Evolutionary conservation across 2,888 invertebrate genomes (phyloP), one percentile per base, ranked within the genome.

Genomic region (Lepidocyrtoides sp.): DNA sequence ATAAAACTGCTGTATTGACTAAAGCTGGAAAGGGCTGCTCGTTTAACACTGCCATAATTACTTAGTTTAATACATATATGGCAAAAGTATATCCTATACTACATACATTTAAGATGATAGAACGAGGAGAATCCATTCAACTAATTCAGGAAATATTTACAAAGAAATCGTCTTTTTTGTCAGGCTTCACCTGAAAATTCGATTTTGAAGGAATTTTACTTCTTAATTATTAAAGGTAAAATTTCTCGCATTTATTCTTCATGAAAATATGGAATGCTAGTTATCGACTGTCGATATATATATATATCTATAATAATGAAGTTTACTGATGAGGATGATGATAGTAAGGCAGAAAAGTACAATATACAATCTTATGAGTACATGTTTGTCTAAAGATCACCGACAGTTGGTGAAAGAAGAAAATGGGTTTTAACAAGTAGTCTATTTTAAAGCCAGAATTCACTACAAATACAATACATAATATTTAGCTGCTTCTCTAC

Each of bases 261-360:
- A 32, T 26, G 12, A 32, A 32, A 32, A 66, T 32, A 66, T 83
- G 83, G 84, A 85, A 85, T 85, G 84, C 69, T 85, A 44, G 8
- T 26, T n/a, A n/a, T n/a, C n/a, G n/a, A n/a, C n/a, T 23, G 26
- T 12, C 23, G 12, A 26, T 44, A 20, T 72, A 17, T 32, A 54
- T 36, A 32, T 60, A 5, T 20, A 72, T n/a, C 0, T 14, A 29
- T 20, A 8, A 5, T 72, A 44, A 20, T 20, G 3, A 32, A 0
- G 29, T 66, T 66, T 44, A 20, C 44, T 41, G 5, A n/a, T 60
- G 36, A 36, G 10, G 23, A 8, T 60, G 20, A 69, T 63, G 63
- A 29, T 63, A 2, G 44, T 85, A 85, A 85, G 84, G 84, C 84
- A 85, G 8, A 66, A 29, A 85, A 72, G 72, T 85, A 72, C 32